Evolutionary conservation across 2,797 vertebrate genomes (phyloP).

Genomic region (Lutjanus campechanus): DNA sequence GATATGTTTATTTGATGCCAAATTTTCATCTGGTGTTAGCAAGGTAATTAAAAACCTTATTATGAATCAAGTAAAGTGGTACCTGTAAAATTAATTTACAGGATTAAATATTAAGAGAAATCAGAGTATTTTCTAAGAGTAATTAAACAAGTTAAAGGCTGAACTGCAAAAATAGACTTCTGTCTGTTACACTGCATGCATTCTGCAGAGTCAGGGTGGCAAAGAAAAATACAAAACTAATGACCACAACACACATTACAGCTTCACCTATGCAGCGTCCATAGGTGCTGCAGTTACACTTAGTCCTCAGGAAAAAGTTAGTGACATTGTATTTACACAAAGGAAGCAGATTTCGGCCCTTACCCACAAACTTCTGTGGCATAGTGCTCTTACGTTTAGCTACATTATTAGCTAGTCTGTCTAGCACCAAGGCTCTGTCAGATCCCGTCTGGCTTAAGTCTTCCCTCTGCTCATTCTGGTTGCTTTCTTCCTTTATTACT

Average conservation of each 20-base stretch:
- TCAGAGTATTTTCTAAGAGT: neutral
- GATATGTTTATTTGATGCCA: too few relatives aligned
- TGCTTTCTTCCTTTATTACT: conserved; percentile 99
- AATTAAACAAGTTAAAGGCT: conserved; percentile 21
- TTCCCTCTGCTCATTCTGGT: conserved; percentile 98
- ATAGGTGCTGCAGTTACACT: conserved; percentile 40
- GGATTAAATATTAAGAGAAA: conserved; percentile 4
- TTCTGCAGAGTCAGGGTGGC: conserved; percentile 48
- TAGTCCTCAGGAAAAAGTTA: conserved; percentile 32
- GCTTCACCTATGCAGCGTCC: conserved; percentile 26
- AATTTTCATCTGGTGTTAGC: too few relatives aligned
- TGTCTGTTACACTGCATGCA: conserved; percentile 43
- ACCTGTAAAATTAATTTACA: conserved; percentile 7
- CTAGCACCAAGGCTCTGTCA: conserved; percentile 98
- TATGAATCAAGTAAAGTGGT: too few relatives aligned
- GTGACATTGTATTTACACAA: conserved; percentile 66
- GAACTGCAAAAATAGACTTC: conserved; percentile 3
- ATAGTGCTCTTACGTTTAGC: conserved; percentile 99
- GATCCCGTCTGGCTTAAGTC: conserved; percentile 96
- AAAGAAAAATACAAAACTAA: conserved; percentile 12
- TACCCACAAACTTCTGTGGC: conserved; percentile 99
- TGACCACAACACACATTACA: conserved; percentile 35
- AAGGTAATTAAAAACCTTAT: too few relatives aligned
- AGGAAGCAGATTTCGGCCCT: conserved; percentile 95
- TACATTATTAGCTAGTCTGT: conserved; percentile 99